Evolutionary conservation across 2,888 invertebrate species (phyloP), one percentile per base, ranked within the genome.

Genomic region (Hyalella azteca): DNA sequence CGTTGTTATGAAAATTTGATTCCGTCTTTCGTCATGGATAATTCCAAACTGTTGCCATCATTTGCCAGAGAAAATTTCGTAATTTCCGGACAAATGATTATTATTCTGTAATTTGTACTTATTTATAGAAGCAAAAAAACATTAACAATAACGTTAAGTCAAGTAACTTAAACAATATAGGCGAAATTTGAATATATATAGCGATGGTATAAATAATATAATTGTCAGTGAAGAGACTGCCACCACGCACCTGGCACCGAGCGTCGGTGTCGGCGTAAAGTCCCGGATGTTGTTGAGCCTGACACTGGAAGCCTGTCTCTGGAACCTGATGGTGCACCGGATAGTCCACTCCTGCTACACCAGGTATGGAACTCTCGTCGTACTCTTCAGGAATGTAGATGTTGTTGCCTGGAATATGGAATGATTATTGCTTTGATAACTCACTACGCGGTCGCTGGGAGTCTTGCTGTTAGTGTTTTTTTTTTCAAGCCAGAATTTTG

Each of bases 371-470:
- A 11, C 79, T 79, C 49, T 80, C 83, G 76, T 83, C 81, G 79
- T 83, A 83, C 60, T 83, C 83, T 41, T 80, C 60, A 4, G 83
- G 83, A 19, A 83, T 79, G 80, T 83, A 83, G 73, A 83, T 83
- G 79, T 83, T 83, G 26, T 76, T 60, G 9, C 78, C 83, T 83
- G 79, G 5, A 49, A 32, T 54, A 48, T 26, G n/a, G n/a, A n/a
- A n/a, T n/a, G n/a, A n/a, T n/a, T n/a, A n/a, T n/a, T n/a, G n/a
- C n/a, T n/a, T n/a, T n/a, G n/a, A n/a, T n/a, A n/a, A n/a, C n/a
- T n/a, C n/a, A n/a, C n/a, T n/a, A n/a, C n/a, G n/a, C n/a, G n/a
- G n/a, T n/a, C n/a, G n/a, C n/a, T n/a, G n/a, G n/a, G n/a, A n/a
- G n/a, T n/a, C n/a, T n/a, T n/a, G n/a, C n/a, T n/a, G n/a, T n/a